Conservation (phyloP, 2,113 vertebrate species). For the Platysternon megacephalum region DNA sequence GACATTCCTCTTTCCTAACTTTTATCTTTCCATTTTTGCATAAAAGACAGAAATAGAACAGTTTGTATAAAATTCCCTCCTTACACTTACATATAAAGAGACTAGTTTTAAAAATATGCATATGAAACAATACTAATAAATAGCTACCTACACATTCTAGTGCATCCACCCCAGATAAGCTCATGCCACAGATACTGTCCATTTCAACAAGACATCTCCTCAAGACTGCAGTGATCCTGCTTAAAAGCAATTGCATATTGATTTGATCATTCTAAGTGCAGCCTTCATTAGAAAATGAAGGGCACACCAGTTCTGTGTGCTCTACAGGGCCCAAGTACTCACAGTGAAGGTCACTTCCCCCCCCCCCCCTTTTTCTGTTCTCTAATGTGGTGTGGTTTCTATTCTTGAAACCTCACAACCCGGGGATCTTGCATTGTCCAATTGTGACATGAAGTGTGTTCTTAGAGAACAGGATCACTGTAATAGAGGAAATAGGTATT, state of each 20-base stretch:
- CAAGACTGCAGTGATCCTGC: conserved; percentile 75
- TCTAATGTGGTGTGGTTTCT: background rate
- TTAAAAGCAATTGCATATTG: background rate
- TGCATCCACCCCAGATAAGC: conserved; percentile 43
- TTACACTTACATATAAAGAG: background rate
- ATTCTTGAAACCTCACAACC: background rate
- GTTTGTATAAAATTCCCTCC: background rate
- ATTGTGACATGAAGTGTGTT: background rate
- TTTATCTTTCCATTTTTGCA: background rate
- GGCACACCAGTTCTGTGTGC: background rate
- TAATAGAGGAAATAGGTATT: conserved; percentile 68
- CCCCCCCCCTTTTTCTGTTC: background rate
- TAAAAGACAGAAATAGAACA: conserved; percentile 27
- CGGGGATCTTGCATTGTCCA: background rate
- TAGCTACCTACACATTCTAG: background rate
- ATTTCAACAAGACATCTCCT: conserved; percentile 59
- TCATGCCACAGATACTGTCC: conserved; percentile 73
- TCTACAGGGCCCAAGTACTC: background rate
- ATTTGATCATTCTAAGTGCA: background rate
- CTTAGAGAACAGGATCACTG: conserved; percentile 79
- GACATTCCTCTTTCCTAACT: conserved; percentile 37
- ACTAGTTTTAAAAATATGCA: background rate
- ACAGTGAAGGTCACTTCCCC: background rate
- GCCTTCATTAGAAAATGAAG: conserved; percentile 44
- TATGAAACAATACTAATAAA: background rate